phyloP scores from a whole-genome alignment of 2,888 invertebrate genomes.

The Microctonus brassicae region DNA sequence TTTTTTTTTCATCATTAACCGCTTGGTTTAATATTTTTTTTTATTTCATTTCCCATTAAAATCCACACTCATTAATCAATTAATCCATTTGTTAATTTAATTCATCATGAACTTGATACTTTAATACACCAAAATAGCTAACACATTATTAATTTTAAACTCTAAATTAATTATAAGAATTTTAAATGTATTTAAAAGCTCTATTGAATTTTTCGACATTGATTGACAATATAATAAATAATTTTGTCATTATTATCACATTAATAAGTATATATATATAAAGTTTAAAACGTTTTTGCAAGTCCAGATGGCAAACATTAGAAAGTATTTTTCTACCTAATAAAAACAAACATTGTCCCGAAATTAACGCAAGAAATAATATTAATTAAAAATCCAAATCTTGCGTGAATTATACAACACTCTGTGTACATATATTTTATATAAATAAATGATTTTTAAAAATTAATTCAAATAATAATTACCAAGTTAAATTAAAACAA shows the following conservation, averaged over 20 bases:
- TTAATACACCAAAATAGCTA: too few relatives aligned
- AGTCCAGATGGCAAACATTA: conserved; percentile 43
- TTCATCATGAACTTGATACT: too few relatives aligned
- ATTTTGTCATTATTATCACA: conserved; percentile 34
- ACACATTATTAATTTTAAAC: too few relatives aligned
- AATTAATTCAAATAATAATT: background rate
- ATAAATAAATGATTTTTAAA: too few relatives aligned
- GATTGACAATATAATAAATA: conserved; percentile 44
- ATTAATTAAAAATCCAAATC: too few relatives aligned
- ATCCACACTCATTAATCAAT: conserved; percentile 34
- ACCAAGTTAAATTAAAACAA: too few relatives aligned
- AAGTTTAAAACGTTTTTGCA: conserved; percentile 34
- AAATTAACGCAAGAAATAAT: background rate
- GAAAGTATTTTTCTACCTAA: conserved; percentile 45
- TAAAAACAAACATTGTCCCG: background rate
- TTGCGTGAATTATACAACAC: too few relatives aligned
- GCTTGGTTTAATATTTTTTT: conserved; percentile 13
- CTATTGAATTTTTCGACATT: conserved; percentile 40
- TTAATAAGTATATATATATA: conserved; percentile 22
- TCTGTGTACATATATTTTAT: too few relatives aligned
- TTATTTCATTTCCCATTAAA: conserved; percentile 30
- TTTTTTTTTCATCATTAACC: background rate
- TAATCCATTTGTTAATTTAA: conserved; percentile 24
- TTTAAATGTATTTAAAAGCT: too few relatives aligned
- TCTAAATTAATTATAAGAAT: too few relatives aligned